Evolutionary conservation across 2,113 vertebrate genomes (phyloP).

Genomic region (Notarius quadriscutis): DNA sequence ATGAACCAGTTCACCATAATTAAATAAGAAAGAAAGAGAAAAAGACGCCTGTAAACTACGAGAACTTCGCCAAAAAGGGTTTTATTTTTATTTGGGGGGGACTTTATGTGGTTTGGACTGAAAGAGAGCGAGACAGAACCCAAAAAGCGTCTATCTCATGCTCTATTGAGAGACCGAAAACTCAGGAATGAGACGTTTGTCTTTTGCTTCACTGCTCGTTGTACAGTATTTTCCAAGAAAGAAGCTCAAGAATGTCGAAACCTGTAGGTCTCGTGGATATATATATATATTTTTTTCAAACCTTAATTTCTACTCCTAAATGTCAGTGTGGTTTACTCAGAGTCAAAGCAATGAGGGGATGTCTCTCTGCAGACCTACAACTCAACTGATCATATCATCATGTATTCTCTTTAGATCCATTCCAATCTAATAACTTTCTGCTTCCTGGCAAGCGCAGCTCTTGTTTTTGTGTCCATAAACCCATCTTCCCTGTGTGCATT

Average conservation of each 20-base stretch:
- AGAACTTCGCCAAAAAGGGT: background rate
- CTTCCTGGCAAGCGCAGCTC: constrained; percentile 78
- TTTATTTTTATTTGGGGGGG: background rate
- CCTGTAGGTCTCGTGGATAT: background rate
- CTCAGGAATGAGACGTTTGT: background rate
- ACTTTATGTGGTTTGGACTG: too few species aligned
- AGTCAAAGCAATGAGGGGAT: constrained; percentile 6
- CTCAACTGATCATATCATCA: constrained; percentile 42
- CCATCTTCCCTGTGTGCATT: constrained; percentile 1
- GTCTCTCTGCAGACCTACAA: constrained; percentile 11
- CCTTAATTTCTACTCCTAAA: constrained; percentile 7
- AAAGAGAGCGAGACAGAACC: background rate
- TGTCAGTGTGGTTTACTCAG: background rate
- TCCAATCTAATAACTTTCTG: constrained; percentile 32
- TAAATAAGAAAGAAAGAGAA: background rate
- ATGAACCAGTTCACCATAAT: background rate
- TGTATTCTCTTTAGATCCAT: constrained; percentile 18
- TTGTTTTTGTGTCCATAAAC: constrained; percentile 83
- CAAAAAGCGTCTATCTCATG: background rate
- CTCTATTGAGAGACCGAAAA: background rate
- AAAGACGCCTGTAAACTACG: background rate
- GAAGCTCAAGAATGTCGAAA: background rate
- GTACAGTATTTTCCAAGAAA: background rate
- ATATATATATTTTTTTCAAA: background rate
- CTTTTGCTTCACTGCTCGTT: background rate